These are phyloP conservation scores for Cuniculus paca DNA, from an alignment of 2,797 vertebrate species.

Conservation along the genomic window DNA sequence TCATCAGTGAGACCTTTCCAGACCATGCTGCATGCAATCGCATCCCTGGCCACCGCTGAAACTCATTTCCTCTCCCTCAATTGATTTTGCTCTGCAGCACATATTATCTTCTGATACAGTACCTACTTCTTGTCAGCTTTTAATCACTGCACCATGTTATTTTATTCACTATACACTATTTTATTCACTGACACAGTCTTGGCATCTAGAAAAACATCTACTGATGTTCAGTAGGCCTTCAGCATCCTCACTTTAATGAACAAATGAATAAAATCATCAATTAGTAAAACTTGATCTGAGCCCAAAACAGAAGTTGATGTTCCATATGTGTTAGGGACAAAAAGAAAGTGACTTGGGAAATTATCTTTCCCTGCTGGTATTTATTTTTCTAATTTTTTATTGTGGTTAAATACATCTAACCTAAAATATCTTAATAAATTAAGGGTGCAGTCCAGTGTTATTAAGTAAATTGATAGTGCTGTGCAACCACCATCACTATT, in stretches of 20 bases:
- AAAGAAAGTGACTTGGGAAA: constrained; percentile 15
- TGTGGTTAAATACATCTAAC: background rate
- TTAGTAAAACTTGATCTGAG: background rate
- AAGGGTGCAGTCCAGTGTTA: background rate
- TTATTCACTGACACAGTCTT: background rate
- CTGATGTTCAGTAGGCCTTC: background rate
- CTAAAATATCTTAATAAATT: background rate
- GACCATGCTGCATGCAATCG: background rate
- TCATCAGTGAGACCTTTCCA: background rate
- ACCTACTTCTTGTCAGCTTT: background rate
- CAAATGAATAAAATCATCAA: background rate
- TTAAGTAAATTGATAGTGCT: background rate
- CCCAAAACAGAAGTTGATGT: background rate
- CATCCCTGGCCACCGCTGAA: no score
- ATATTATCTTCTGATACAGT: fast-evolving
- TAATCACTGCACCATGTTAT: background rate
- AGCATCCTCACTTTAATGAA: background rate
- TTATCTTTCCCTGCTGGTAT: background rate
- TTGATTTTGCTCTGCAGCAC: background rate
- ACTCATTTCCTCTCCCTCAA: background rate
- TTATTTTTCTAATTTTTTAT: background rate
- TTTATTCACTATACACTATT: background rate
- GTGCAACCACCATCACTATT: background rate
- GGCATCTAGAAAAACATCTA: background rate
- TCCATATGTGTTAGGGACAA: background rate